phyloP scores from a whole-genome alignment of 2,113 vertebrate genomes.

The Phylloscopus trochilus region DNA sequence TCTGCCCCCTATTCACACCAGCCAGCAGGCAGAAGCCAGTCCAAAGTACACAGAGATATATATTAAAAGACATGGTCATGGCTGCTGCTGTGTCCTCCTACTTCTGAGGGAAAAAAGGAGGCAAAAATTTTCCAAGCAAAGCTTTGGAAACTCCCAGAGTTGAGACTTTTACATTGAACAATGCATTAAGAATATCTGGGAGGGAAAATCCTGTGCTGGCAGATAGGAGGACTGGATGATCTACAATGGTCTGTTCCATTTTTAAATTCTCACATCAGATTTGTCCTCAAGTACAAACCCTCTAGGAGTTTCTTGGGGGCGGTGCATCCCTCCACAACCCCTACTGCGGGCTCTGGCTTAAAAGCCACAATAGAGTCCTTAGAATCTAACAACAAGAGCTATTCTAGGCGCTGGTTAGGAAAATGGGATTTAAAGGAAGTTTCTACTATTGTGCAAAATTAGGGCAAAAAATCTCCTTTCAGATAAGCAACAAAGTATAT shows the following conservation, averaged over 20 bases:
- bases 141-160: constrained; percentile 50
- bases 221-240: constrained; percentile 46
- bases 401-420: constrained; percentile 67
- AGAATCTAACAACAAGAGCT: constrained; percentile 67
- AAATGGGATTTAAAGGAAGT: constrained; percentile 74
- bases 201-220: constrained; percentile 48
- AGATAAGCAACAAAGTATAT: constrained; percentile 71
- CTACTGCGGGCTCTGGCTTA: constrained; percentile 65
- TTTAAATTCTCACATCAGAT: constrained; percentile 56
- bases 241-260: constrained; percentile 60
- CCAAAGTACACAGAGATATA: constrained; percentile 36
- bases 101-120: constrained; percentile 43
- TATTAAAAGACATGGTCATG: constrained; percentile 49
- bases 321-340: constrained; percentile 54
- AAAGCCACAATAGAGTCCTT: constrained; percentile 72
- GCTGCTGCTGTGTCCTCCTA: constrained; percentile 46
- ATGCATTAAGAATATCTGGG: constrained; percentile 57
- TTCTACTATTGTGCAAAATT: constrained; percentile 71
- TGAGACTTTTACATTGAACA: constrained; percentile 57
- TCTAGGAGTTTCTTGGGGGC: constrained; percentile 59
- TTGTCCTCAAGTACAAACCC: constrained; percentile 63
- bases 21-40: constrained; percentile 47
- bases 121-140: constrained; percentile 45
- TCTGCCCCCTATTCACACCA: constrained; percentile 54
- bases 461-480: constrained; percentile 73